phyloP scores from a whole-genome alignment of 2,888 invertebrate species.

The Anticlea derivata region DNA sequence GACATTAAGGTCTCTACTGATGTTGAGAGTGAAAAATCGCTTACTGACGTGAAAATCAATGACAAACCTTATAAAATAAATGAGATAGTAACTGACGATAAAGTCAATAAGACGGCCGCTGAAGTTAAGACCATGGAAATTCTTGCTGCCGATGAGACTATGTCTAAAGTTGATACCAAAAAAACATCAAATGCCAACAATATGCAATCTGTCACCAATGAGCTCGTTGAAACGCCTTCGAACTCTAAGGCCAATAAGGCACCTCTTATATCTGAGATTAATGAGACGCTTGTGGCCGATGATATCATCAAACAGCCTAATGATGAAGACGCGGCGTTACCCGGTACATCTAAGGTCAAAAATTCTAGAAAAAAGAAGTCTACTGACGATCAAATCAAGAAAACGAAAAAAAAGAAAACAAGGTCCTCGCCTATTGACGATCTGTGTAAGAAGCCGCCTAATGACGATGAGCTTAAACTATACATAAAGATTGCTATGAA shows the following conservation, averaged over 20 bases:
- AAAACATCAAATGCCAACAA: too few relatives aligned
- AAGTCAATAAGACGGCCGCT: too few relatives aligned
- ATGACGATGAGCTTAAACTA: constrained; percentile 6
- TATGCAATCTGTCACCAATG: too few relatives aligned
- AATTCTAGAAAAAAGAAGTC: background rate
- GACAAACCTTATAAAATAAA: background rate
- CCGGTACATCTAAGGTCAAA: background rate
- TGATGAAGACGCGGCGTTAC: background rate
- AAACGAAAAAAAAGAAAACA: background rate
- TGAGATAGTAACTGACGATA: too few relatives aligned
- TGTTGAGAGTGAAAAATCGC: background rate
- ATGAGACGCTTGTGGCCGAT: too few relatives aligned
- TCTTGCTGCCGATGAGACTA: too few relatives aligned
- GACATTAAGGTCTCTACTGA: background rate
- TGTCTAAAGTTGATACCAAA: too few relatives aligned
- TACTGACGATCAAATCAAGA: background rate
- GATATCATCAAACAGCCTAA: too few relatives aligned
- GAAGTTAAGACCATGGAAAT: too few relatives aligned
- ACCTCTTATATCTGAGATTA: too few relatives aligned
- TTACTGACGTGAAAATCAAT: background rate
- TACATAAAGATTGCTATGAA: constrained; percentile 14
- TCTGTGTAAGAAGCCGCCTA: background rate
- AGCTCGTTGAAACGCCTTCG: too few relatives aligned
- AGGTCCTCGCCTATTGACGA: background rate
- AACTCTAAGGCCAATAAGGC: too few relatives aligned